Evolutionary conservation across 1,140 invertebrate species (phyloP).

Genomic region (Cotesia vestalis): DNA sequence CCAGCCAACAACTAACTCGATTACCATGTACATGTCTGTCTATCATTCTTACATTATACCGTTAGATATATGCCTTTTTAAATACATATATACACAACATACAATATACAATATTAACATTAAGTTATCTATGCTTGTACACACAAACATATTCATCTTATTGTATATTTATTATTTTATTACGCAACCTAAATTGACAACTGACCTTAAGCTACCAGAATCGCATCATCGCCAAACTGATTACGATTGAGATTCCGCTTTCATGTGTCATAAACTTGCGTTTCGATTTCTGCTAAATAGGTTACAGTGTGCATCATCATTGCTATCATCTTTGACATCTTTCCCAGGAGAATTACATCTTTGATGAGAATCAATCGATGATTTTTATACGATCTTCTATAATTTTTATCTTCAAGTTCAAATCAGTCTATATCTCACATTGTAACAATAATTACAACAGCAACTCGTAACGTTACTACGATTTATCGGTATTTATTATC

Average conservation of each 20-base stretch:
- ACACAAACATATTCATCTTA: too few species aligned
- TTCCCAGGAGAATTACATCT: background rate
- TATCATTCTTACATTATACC: constrained; percentile 39
- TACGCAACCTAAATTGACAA: constrained; percentile 30
- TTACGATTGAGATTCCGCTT: background rate
- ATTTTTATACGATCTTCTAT: background rate
- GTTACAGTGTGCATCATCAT: too few species aligned
- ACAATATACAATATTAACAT: too few species aligned
- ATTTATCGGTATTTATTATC: too few species aligned
- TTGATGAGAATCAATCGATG: background rate
- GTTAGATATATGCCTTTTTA: constrained; percentile 39
- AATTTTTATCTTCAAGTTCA: too few species aligned
- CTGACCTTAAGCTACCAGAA: constrained; percentile 24
- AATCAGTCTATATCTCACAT: too few species aligned
- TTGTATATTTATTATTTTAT: constrained; percentile 31
- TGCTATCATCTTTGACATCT: background rate
- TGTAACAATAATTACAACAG: too few species aligned
- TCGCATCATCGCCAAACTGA: background rate
- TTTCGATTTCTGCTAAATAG: background rate
- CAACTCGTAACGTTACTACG: too few species aligned
- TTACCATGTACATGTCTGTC: constrained; percentile 29
- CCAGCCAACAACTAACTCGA: constrained; percentile 30
- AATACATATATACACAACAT: background rate
- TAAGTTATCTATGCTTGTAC: too few species aligned
- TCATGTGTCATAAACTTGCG: background rate